Conservation (phyloP, 2,797 vertebrate genomes). For the Rousettus madagascariensis region DNA sequence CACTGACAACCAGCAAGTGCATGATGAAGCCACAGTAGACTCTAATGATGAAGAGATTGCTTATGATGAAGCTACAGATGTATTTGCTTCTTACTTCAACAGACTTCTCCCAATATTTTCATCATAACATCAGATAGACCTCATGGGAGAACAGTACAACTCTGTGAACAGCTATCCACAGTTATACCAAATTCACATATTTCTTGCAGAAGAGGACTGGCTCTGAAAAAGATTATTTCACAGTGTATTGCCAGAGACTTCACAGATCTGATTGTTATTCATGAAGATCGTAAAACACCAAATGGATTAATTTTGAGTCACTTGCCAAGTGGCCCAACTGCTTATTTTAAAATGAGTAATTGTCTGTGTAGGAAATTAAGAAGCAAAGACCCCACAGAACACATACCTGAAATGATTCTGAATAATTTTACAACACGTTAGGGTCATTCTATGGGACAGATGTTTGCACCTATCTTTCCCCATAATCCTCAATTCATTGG, state of each 20-base stretch:
- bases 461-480: slow-evolving; percentile 96
- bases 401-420: slow-evolving; percentile 94
- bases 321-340: too few species aligned
- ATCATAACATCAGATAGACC: slow-evolving; percentile 98
- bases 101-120: slow-evolving; percentile 95
- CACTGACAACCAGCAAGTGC: slow-evolving; percentile 96
- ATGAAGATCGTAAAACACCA: slow-evolving; percentile 94
- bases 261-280: slow-evolving; percentile 95
- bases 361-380: slow-evolving; percentile 56
- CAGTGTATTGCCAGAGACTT: slow-evolving; percentile 94
- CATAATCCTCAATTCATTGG: slow-evolving; percentile 96
- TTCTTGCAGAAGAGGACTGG: slow-evolving; percentile 96
- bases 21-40: slow-evolving; percentile 95
- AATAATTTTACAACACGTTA: slow-evolving; percentile 97
- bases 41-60: slow-evolving; percentile 97
- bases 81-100: slow-evolving; percentile 97
- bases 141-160: slow-evolving; percentile 94
- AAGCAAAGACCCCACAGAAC: slow-evolving; percentile 93
- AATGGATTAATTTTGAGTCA: slow-evolving; percentile 66
- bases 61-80: slow-evolving; percentile 97
- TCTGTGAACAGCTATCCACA: slow-evolving; percentile 93
- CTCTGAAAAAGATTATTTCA: slow-evolving; percentile 95
- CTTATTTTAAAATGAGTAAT: too few species aligned
- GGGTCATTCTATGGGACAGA: slow-evolving; percentile 93
- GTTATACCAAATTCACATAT: slow-evolving; percentile 95